Base-by-base conservation (phyloP, 2,888 invertebrate species). In the Drosophila paramelanica region DNA sequence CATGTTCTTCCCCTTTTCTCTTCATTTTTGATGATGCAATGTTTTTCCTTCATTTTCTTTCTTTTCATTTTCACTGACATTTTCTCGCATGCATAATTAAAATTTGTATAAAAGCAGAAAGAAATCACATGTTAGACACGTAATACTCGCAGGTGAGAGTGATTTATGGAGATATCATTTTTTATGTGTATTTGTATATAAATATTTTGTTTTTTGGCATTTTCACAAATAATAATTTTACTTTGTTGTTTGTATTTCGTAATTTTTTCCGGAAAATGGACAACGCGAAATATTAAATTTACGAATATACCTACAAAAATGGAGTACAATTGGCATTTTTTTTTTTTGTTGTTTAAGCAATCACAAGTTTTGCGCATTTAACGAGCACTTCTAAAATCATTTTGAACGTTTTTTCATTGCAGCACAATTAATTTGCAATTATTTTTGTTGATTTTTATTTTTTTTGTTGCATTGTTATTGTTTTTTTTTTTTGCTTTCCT, bases 361-460 rank as follows among this genome's bases (percentile, higher is more conserved):
- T 52, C 42, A 47, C 27, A 17, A 46, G n/a, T 58, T 52, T 55
- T 58, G 57, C 58, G 27, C 71, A 61, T 64, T 69, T 81, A 57
- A 50, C 62, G 56, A 51, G 65, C 74, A 79, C 67, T 67, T 53
- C 8, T 51, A 27, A 58, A 76, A 57, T 65, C 36, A 60, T 52
- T 46, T 47, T 55, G 1, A 23, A 27, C 46, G 27, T 47, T 23
- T 17, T 11, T 36, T 53, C 42, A 11, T 58, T 41, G 45, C 77
- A 71, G 52, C 65, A 60, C 81, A 81, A 74, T 84, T 85, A 65
- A 31, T 70, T 78, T 68, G 55, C 27, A 61, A 73, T 88, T 81
- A 62, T 61, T 71, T 43, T 65, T 73, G 20, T 49, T 51, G 31
- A 3, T 25, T 56, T 47, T 42, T n/a, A n/a, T 64, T 58, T 14